phyloP scores from a whole-genome alignment of 2,113 vertebrate species.

The Dissostichus mawsoni region DNA sequence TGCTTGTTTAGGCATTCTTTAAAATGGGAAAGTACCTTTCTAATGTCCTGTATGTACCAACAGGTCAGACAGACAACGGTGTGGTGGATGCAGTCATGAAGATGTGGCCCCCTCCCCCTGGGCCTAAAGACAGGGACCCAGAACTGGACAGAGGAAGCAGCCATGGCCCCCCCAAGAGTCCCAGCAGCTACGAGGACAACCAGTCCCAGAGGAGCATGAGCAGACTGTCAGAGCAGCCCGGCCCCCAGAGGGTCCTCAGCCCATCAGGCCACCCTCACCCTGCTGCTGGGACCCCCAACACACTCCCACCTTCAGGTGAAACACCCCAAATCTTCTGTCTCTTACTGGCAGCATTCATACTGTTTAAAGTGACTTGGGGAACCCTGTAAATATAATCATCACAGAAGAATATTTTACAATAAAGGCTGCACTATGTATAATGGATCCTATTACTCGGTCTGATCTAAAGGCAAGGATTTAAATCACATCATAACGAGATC shows the following conservation, averaged over 20 bases:
- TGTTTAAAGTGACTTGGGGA: not conserved
- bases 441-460: not conserved
- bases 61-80: constrained; percentile 43
- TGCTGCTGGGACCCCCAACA: not conserved
- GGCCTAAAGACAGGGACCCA: constrained; percentile 60
- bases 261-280: constrained; percentile 13
- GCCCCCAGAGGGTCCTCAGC: constrained; percentile 18
- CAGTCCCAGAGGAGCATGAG: constrained; percentile 26
- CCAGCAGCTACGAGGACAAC: constrained; percentile 25
- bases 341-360: not conserved
- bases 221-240: constrained; percentile 18
- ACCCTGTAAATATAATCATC: not conserved
- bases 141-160: constrained; percentile 44
- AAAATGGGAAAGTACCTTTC: not conserved
- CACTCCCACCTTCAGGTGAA: constrained; percentile 62
- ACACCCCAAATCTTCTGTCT: not conserved
- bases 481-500: too few species aligned
- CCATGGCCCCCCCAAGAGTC: not conserved
- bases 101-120: constrained; percentile 85
- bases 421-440: not conserved
- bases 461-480: too few species aligned
- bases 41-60: not conserved
- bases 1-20: not conserved
- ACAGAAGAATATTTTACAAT: too few species aligned
- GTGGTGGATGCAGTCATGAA: constrained; percentile 79